Base-by-base conservation (phyloP, 2,797 vertebrate species). In the Melanotaenia pygmaea region DNA sequence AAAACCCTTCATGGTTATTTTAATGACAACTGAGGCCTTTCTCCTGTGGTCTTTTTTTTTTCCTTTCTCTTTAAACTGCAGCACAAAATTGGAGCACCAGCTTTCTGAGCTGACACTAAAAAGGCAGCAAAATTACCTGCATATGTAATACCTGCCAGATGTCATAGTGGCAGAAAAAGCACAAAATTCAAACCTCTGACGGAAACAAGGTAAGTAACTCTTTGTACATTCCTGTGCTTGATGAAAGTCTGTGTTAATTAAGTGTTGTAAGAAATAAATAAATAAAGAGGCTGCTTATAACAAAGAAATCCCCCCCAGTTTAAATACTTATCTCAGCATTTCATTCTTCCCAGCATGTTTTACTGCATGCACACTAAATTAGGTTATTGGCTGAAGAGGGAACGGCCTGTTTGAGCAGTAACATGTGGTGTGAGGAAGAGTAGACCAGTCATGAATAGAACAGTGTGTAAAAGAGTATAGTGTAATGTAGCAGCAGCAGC, bases 331-430 rank as follows among this genome's bases (percentile, higher is more conserved):
- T 45, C 32, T n/a, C 47, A 54, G 22, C 45, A 57, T 69, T 59
- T 82, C 43, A 43, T 24, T 71, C 38, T 22, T 35, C 40, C 60
- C 30, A 18, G 24, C 34, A 38, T 53, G 37, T 38, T 81, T 75
- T 64, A 51, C 65, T 57, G 32, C 63, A 30, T 2, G 50, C 72
- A 69, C 72, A 66, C 74, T 58, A 67, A 80, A 87, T 77, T 58
- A 59, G 58, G 61, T 76, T 78, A 74, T 30, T 35, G 69, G 67
- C 79, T 83, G 58, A 61, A 1, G 79, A 79, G 74, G 62, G 64
- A 67, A 57, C 24, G 20, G 76, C 62, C 77, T 93, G 93, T 95
- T 91, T 89, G 90, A 82, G 77, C 74, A 67, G 47, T 61, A 88
- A 86, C 85, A 80, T 87, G 86, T 86, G 85, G 78, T 60, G 78